phyloP scores from a whole-genome alignment of 2,797 vertebrate species.

The Mormyrops attenuatus region DNA sequence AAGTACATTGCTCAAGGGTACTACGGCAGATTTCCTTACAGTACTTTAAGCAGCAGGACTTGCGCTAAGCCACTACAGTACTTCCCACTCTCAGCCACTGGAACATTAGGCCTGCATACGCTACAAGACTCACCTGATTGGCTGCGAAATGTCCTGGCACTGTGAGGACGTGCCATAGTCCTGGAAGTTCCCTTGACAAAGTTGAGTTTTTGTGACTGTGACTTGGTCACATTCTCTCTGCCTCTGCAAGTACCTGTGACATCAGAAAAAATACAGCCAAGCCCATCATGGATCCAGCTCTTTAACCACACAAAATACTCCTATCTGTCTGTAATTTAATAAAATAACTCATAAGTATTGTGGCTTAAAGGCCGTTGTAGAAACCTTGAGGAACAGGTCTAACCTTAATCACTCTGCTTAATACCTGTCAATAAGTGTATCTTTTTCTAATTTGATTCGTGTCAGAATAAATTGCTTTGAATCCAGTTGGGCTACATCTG shows the following conservation, averaged over 20 bases:
- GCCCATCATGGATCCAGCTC: not conserved
- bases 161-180: conserved; percentile 39
- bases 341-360: not conserved
- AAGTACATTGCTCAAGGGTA: not conserved
- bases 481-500: not conserved
- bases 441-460: not conserved
- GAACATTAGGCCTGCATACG: not conserved
- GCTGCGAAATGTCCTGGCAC: conserved; percentile 43
- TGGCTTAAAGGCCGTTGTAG: not conserved
- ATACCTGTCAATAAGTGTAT: not conserved
- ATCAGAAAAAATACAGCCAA: not conserved
- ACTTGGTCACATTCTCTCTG: conserved; percentile 40
- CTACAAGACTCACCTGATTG: conserved; percentile 45
- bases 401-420: not conserved
- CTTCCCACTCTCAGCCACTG: not conserved
- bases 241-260: conserved; percentile 35
- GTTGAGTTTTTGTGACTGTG: conserved; percentile 29
- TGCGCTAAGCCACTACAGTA: not conserved
- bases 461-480: not conserved
- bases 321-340: not conserved
- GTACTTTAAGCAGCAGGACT: not conserved
- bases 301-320: not conserved
- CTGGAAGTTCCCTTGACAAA: not conserved
- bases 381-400: not conserved
- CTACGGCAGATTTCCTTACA: not conserved